Evolutionary conservation across 2,113 vertebrate species (phyloP).

Genomic region (Pyrgilauda ruficollis): DNA sequence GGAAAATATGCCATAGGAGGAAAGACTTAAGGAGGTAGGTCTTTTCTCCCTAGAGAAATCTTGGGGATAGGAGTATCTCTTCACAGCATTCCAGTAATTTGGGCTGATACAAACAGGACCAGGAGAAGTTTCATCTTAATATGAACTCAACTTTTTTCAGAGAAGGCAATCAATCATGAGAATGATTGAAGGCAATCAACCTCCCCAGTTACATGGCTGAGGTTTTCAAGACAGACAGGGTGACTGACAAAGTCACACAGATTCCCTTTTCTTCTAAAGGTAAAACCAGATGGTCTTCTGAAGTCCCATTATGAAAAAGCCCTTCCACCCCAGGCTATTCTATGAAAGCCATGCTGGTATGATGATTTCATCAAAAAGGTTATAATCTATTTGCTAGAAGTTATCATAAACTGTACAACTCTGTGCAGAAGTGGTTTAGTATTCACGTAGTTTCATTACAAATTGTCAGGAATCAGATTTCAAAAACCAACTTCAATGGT

Average conservation of each 20-base stretch:
- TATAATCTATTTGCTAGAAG: not conserved
- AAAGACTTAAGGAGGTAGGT: not conserved
- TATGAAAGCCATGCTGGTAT: not conserved
- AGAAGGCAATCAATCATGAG: not conserved
- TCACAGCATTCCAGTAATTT: not conserved
- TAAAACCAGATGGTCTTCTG: not conserved
- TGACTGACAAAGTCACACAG: not conserved
- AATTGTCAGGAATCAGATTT: not conserved
- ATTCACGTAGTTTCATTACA: not conserved
- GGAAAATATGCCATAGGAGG: not conserved
- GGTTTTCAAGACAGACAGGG: not conserved
- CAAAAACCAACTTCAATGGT: not conserved
- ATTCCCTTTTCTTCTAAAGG: not conserved
- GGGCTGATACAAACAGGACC: not conserved
- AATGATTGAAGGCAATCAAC: not conserved
- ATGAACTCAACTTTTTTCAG: not conserved
- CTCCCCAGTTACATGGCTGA: not conserved
- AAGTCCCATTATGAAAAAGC: not conserved
- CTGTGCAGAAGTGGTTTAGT: not conserved
- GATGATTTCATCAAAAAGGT: not conserved
- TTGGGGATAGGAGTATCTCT: fast-evolving
- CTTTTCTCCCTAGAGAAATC: not conserved
- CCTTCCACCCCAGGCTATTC: not conserved
- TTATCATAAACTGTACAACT: not conserved
- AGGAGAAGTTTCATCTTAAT: not conserved